Evolutionary conservation across 1,140 invertebrate species (phyloP).

Genomic region (Patella vulgata): DNA sequence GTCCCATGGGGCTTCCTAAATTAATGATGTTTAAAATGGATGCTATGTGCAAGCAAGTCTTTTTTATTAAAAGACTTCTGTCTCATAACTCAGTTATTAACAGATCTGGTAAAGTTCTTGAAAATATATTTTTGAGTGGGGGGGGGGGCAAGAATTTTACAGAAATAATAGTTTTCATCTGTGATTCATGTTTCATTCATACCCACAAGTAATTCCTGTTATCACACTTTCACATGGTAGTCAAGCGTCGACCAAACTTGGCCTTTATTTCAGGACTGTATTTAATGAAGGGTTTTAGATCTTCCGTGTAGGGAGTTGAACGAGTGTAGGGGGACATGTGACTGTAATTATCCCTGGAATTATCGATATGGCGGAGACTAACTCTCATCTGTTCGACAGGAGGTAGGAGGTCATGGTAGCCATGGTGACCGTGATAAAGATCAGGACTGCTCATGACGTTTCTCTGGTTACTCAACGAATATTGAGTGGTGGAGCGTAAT

Average conservation of each 20-base stretch:
- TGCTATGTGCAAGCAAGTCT: too few relatives aligned
- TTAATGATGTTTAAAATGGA: too few relatives aligned
- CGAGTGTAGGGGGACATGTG: constrained; percentile 16
- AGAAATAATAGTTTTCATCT: too few relatives aligned
- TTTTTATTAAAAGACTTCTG: too few relatives aligned
- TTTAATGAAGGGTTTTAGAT: constrained; percentile 56
- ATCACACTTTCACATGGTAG: too few relatives aligned
- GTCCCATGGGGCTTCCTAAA: too few relatives aligned
- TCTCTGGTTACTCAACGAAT: constrained; percentile 53
- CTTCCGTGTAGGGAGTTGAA: constrained; percentile 38
- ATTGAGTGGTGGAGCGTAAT: constrained; percentile 55
- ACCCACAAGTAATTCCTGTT: too few relatives aligned
- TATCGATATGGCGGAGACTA: constrained; percentile 49
- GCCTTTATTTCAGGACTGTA: constrained; percentile 52
- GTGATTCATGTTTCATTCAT: too few relatives aligned
- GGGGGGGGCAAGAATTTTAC: too few relatives aligned
- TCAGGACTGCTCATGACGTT: constrained; percentile 54
- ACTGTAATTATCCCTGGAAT: constrained; percentile 10
- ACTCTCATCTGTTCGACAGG: constrained; percentile 51
- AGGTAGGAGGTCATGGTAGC: constrained; percentile 38
- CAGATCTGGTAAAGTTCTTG: too few relatives aligned
- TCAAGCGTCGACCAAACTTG: constrained; percentile 20
- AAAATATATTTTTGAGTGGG: too few relatives aligned
- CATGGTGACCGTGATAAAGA: constrained; percentile 27
- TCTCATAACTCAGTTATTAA: too few relatives aligned